These are phyloP conservation scores for Nomia melanderi DNA, from an alignment of 1,140 invertebrate genomes.

Conservation along the genomic window DNA sequence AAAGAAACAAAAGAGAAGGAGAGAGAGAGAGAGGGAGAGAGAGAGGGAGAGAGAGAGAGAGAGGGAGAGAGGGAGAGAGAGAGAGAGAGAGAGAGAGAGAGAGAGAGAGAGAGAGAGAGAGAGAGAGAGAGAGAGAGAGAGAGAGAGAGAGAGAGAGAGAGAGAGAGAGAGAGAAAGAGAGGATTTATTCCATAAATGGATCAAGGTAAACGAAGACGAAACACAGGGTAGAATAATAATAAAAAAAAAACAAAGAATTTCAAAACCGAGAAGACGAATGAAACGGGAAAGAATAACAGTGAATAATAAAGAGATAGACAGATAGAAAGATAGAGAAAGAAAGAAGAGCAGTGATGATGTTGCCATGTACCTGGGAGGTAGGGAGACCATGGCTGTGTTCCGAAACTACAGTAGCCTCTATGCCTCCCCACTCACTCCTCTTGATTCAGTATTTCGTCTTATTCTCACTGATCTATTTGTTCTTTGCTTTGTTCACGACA, in stretches of 20 bases:
- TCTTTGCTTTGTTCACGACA: slow-evolving; percentile 66
- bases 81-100: too few relatives aligned
- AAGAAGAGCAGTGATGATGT: slow-evolving; percentile 75
- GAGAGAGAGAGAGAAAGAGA: slow-evolving; percentile 11
- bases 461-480: slow-evolving; percentile 68
- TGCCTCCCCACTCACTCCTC: slow-evolving; percentile 80
- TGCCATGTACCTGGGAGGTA: slow-evolving; percentile 83
- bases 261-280: too few relatives aligned
- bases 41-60: too few relatives aligned
- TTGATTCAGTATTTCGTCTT: slow-evolving; percentile 70
- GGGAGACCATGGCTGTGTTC: slow-evolving; percentile 86
- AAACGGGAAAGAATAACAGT: too few relatives aligned
- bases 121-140: too few relatives aligned
- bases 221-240: slow-evolving; percentile 10
- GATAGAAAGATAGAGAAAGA: slow-evolving; percentile 68
- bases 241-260: slow-evolving; percentile 23
- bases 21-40: too few relatives aligned
- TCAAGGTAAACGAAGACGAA: not conserved
- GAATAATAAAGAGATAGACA: slow-evolving; percentile 31
- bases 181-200: slow-evolving; percentile 7
- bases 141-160: too few relatives aligned
- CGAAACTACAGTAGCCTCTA: slow-evolving; percentile 83
- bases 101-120: too few relatives aligned
- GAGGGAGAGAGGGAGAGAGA: too few relatives aligned
- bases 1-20: too few relatives aligned